These are phyloP conservation scores for Perodicticus potto DNA, from an alignment of 2,797 vertebrate genomes.

Conservation along the genomic window DNA sequence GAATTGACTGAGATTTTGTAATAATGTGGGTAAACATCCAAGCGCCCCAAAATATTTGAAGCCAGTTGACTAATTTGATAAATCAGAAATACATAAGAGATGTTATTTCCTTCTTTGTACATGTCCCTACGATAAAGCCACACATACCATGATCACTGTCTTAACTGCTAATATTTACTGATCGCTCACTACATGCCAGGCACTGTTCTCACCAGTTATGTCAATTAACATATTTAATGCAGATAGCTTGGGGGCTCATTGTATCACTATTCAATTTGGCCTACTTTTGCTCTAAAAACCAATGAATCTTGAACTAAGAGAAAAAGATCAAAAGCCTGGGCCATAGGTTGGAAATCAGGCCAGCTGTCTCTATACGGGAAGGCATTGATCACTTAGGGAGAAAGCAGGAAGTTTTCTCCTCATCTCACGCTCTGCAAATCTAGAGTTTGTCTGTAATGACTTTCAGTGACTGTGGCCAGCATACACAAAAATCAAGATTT, in stretches of 20 bases:
- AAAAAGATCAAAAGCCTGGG: background rate
- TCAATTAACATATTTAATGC: background rate
- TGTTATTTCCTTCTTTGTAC: background rate
- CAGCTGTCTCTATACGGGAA: background rate
- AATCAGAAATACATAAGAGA: constrained; percentile 14
- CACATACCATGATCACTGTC: background rate
- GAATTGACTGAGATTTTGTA: background rate
- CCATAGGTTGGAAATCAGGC: background rate
- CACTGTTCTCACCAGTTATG: background rate
- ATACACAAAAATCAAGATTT: background rate
- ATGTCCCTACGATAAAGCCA: background rate
- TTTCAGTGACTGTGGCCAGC: background rate
- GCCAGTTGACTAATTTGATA: background rate
- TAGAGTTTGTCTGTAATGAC: background rate
- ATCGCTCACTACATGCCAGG: background rate
- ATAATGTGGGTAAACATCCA: constrained; percentile 34
- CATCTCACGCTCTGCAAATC: background rate
- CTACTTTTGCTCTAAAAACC: background rate
- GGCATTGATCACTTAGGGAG: background rate
- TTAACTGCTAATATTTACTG: background rate
- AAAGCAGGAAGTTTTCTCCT: background rate
- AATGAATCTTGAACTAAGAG: constrained; percentile 12
- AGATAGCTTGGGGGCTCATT: background rate
- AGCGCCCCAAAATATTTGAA: constrained; percentile 4
- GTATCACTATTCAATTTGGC: background rate